These are phyloP conservation scores for Stichopus horrens DNA, from an alignment of 53 echinoderm and acorn worm genomes.

Conservation along the genomic window DNA sequence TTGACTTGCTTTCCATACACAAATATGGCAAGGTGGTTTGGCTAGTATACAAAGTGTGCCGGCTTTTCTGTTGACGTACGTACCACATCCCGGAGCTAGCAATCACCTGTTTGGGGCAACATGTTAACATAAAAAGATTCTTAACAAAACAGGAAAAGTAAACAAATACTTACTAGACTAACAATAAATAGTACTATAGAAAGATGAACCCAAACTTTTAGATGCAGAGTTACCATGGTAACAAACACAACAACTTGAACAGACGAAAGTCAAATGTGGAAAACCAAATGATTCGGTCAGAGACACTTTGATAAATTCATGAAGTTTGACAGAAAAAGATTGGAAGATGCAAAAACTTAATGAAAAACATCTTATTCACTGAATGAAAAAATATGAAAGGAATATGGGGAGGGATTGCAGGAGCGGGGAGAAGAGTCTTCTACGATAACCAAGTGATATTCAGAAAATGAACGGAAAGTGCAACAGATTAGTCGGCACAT, in stretches of 20 bases:
- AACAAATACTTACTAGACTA: background rate
- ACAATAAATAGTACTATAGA: conserved; percentile 4
- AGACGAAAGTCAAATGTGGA: background rate
- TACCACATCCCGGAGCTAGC: background rate
- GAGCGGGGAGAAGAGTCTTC: background rate
- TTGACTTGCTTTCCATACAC: conserved; percentile 37
- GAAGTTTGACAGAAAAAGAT: background rate
- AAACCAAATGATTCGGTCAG: background rate
- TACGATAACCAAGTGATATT: background rate
- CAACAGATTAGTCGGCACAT: conserved; percentile 35
- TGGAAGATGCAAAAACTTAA: background rate
- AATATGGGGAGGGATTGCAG: too few relatives aligned
- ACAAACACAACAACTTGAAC: background rate
- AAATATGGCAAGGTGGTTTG: conserved; percentile 47
- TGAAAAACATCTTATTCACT: background rate
- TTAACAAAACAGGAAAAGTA: too few relatives aligned
- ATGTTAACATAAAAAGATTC: background rate
- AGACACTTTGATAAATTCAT: background rate
- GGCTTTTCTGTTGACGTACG: background rate
- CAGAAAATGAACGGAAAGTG: background rate
- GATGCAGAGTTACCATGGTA: background rate
- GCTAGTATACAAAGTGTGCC: conserved; percentile 38
- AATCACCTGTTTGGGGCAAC: background rate
- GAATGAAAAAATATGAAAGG: background rate
- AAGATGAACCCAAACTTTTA: background rate